phyloP scores from a whole-genome alignment of 1,140 invertebrate genomes.

The Octopus bimaculoides region DNA sequence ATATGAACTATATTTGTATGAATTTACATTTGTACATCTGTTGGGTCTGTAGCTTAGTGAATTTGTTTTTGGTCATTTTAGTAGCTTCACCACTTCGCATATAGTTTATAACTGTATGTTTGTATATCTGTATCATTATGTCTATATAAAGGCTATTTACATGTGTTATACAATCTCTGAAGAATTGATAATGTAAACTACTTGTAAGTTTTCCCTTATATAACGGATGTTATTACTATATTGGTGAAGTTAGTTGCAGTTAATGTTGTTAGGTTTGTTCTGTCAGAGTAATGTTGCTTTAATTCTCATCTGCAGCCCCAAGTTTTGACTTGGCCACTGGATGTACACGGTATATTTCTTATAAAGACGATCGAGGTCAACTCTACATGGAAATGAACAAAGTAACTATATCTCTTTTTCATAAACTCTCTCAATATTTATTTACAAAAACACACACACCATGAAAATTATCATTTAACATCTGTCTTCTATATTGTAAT shows the following conservation, averaged over 20 bases:
- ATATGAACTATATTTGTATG: too few species aligned
- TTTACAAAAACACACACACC: background rate
- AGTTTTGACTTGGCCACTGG: background rate
- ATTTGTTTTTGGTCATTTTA: too few species aligned
- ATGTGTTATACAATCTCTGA: too few species aligned
- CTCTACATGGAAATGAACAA: conserved; percentile 6
- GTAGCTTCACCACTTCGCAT: too few species aligned
- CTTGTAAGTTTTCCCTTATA: too few species aligned
- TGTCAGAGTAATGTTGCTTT: background rate
- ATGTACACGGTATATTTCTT: background rate
- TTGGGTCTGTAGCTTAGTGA: too few species aligned
- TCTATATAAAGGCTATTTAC: too few species aligned
- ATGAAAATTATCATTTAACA: background rate
- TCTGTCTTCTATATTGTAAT: background rate
- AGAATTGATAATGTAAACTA: too few species aligned
- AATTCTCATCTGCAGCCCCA: background rate
- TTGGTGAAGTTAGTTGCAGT: background rate
- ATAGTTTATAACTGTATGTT: too few species aligned
- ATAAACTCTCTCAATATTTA: background rate
- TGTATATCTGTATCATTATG: too few species aligned
- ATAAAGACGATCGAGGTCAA: background rate
- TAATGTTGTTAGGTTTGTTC: background rate
- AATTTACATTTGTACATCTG: too few species aligned
- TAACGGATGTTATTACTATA: too few species aligned
- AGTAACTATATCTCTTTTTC: background rate